Evolutionary conservation across 2,888 invertebrate species (phyloP).

Genomic region (Tiliacea aurago): DNA sequence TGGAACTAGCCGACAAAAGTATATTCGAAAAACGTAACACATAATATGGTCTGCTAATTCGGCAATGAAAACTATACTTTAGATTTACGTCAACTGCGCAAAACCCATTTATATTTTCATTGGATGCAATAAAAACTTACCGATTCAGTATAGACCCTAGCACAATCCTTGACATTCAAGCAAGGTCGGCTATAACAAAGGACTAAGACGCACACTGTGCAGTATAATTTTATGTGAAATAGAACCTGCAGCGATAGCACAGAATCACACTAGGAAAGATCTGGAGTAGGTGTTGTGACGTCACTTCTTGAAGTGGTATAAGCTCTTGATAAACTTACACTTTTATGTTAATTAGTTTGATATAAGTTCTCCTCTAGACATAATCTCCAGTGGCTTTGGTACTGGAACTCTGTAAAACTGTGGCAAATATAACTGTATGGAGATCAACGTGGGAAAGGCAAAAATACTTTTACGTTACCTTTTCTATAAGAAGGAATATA

Average conservation of each 20-base stretch:
- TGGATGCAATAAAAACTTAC: background rate
- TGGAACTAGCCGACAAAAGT: too few relatives aligned
- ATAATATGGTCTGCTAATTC: too few relatives aligned
- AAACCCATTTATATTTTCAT: too few relatives aligned
- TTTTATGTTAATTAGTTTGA: slow-evolving; percentile 1
- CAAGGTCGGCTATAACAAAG: slow-evolving; percentile 81
- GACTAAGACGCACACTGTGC: slow-evolving; percentile 68
- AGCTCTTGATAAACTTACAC: background rate
- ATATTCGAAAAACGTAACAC: too few relatives aligned
- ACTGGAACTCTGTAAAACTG: too few relatives aligned
- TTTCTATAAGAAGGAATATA: too few relatives aligned
- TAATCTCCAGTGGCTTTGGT: background rate
- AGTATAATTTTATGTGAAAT: slow-evolving; percentile 70
- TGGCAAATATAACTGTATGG: too few relatives aligned
- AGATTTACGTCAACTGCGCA: too few relatives aligned
- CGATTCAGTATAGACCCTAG: slow-evolving; percentile 64
- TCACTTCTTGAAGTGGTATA: slow-evolving; percentile 1
- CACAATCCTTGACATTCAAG: slow-evolving; percentile 83
- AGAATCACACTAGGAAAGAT: slow-evolving; percentile 49
- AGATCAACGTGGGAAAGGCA: too few relatives aligned
- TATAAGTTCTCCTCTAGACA: background rate
- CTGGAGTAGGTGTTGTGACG: slow-evolving; percentile 33
- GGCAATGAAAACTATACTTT: too few relatives aligned
- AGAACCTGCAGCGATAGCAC: slow-evolving; percentile 57
- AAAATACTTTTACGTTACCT: too few relatives aligned